Conservation (phyloP, 2,797 vertebrate species). For the Microtus obscurus region DNA sequence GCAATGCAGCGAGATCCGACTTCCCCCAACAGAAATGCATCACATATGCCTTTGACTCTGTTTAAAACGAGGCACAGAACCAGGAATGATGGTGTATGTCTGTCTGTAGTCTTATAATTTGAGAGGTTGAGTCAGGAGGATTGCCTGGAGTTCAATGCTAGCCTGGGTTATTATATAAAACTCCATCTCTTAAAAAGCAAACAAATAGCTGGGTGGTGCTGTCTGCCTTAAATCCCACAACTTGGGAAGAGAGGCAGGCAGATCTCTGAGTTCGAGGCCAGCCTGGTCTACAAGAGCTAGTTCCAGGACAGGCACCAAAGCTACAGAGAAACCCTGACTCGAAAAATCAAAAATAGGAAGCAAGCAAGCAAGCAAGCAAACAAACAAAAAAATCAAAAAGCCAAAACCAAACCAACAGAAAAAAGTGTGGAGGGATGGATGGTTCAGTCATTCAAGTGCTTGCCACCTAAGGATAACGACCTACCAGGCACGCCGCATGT, state of each 20-base stretch:
- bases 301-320: no score
- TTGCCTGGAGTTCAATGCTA: not conserved
- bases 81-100: not conserved
- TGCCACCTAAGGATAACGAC: not conserved
- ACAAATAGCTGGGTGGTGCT: no score
- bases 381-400: not conserved
- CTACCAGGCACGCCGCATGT: not conserved
- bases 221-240: no score
- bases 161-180: not conserved
- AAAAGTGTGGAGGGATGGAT: not conserved
- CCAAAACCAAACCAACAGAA: not conserved
- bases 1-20: not conserved
- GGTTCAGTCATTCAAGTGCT: not conserved
- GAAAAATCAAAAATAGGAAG: no score
- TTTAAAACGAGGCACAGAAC: not conserved
- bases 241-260: no score
- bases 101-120: not conserved
- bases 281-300: no score
- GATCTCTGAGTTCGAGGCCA: no score
- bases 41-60: not conserved
- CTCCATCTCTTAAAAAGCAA: not conserved
- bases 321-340: no score
- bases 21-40: not conserved
- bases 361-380: not conserved
- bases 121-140: not conserved